Base-by-base conservation (phyloP, 2,113 vertebrate species). In the Elanoides forficatus region DNA sequence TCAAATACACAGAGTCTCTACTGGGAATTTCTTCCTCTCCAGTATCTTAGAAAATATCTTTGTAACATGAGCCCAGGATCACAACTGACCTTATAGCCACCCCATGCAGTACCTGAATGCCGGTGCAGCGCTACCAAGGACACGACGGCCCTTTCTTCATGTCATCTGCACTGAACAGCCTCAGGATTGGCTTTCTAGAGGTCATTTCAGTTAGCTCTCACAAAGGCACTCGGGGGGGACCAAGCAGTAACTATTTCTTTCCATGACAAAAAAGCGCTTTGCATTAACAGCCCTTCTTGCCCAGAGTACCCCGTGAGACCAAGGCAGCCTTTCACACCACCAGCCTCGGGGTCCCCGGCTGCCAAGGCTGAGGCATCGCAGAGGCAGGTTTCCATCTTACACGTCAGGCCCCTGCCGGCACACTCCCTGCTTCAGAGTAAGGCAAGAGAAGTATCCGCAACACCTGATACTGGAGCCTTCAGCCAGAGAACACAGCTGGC, bases 131-230 rank as follows among this genome's bases (percentile, higher is more conserved):
- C 38, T 55, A 15, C 29, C 48, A 80, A 80, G 63, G 75, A 71
- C 68, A 70, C 0, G 1, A 47, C 0, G 0, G 5, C 25, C 45
- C 50, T 70, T 66, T 50, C 60, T 65, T 84, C 1, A 1, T 4
- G 34, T 72, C 13, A 2, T 25, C 58, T 48, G 63, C 88, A 62
- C 59, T 38, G 30, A 83, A 34, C 20, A 79, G 40, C 79, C 66
- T 80, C 82, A 60, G 23, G 47, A 81, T 80, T 92, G 60, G 48
- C 25, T 62, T 90, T 68, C 52, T 22, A 56, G 62, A 70, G 45
- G 62, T 52, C 62, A 38, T 60, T 60, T 65, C 82, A 43, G 40
- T 38, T 36, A 82, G 32, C n/a, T 62, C 56, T 58, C 58, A 34
- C 45, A 76, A 30, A 79, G 48, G 36, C 65, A 62, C 43, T 60